Conservation (phyloP, 2,888 invertebrate genomes). For the Emmelina monodactyla region DNA sequence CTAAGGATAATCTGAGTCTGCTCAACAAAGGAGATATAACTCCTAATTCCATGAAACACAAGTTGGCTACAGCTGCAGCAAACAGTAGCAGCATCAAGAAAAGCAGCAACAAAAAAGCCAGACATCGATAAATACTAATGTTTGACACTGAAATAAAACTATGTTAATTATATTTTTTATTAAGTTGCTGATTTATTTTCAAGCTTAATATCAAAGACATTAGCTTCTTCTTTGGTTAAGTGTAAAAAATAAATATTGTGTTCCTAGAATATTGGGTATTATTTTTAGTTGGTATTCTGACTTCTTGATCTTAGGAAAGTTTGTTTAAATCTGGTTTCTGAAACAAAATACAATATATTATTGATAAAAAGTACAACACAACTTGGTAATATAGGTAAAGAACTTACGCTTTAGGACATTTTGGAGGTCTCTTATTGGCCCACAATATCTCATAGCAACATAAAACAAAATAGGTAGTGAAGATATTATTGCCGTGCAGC, state of each 20-base stretch:
- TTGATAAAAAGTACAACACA: neutral
- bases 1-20: slow-evolving; percentile 42
- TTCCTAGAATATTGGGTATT: neutral
- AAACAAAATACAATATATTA: slow-evolving; percentile 20
- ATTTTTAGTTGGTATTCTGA: neutral
- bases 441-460: slow-evolving; percentile 54
- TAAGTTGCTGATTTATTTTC: neutral
- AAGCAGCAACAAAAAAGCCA: slow-evolving; percentile 80
- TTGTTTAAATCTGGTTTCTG: slow-evolving; percentile 58
- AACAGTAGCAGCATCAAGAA: slow-evolving; percentile 71
- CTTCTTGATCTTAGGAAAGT: slow-evolving; percentile 31
- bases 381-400: neutral
- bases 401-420: neutral
- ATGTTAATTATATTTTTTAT: too few species aligned
- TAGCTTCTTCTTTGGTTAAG: too few species aligned
- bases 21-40: slow-evolving; percentile 43
- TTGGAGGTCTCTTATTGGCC: slow-evolving; percentile 32
- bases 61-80: slow-evolving; percentile 42
- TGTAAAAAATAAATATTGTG: neutral
- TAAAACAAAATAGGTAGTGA: slow-evolving; percentile 67
- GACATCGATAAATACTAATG: slow-evolving; percentile 72
- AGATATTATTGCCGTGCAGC: slow-evolving; percentile 57
- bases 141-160: too few species aligned
- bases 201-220: too few species aligned
- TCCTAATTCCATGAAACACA: slow-evolving; percentile 60